A percentile compares a stretch with the other conserved stretches of the same genome.
These are phyloP conservation scores for Oceanites oceanicus DNA, from an alignment of 2,113 vertebrate species.

Conservation along the genomic window DNA sequence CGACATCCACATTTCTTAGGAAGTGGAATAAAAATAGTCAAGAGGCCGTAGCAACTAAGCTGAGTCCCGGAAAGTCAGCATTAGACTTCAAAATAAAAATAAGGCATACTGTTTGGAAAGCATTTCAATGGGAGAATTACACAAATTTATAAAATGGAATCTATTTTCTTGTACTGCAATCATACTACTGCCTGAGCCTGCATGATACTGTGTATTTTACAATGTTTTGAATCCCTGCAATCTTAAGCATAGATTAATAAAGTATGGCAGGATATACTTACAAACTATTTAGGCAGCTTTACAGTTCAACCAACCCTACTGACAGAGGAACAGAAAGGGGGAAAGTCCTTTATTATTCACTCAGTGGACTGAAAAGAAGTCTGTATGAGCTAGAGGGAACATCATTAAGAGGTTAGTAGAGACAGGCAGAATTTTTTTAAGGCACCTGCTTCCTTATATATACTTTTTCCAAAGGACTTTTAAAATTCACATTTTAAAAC, in stretches of 20 bases:
- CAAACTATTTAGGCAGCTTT: background rate
- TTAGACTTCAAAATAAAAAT: background rate
- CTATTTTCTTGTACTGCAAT: background rate
- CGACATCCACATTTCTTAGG: background rate
- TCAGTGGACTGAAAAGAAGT: background rate
- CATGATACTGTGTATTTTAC: background rate
- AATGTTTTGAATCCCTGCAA: background rate
- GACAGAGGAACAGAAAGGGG: background rate
- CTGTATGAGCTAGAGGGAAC: background rate
- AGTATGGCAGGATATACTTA: background rate
- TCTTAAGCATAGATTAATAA: background rate
- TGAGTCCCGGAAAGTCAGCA: background rate
- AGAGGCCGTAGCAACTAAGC: background rate
- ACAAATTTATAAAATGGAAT: background rate
- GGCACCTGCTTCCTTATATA: background rate
- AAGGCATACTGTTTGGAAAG: background rate
- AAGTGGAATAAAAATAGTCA: constrained; percentile 22
- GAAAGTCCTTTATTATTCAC: background rate
- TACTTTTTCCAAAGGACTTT: background rate
- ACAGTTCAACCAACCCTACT: background rate
- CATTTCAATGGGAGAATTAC: background rate
- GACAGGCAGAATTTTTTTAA: background rate
- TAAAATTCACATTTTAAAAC: background rate
- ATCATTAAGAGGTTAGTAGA: background rate
- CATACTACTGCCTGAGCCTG: background rate